phyloP scores from a whole-genome alignment of 1,140 invertebrate genomes.

The Heliconius himera region DNA sequence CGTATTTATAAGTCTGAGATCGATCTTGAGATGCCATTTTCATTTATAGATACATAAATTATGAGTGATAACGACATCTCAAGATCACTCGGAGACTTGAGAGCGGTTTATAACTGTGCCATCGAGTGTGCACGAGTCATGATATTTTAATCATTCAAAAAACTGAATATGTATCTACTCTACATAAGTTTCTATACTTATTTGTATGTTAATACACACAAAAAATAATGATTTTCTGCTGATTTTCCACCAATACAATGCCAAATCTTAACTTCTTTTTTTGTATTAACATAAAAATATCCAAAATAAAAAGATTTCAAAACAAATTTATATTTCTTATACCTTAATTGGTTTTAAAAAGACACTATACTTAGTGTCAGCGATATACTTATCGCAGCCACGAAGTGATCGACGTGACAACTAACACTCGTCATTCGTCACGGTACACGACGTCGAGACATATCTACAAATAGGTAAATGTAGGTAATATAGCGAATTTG shows the following conservation, averaged over 20 bases:
- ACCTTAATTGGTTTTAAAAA: conserved; percentile 15
- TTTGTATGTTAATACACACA: too few species aligned
- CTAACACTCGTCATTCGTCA: conserved; percentile 34
- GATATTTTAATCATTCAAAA: not conserved
- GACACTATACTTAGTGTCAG: too few species aligned
- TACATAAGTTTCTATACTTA: too few species aligned
- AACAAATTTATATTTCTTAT: not conserved
- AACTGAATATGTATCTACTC: not conserved
- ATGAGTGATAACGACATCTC: too few species aligned
- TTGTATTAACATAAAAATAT: not conserved
- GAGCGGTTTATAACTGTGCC: too few species aligned
- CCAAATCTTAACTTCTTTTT: not conserved
- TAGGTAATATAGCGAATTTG: not conserved
- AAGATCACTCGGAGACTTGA: too few species aligned
- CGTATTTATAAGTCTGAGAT: too few species aligned
- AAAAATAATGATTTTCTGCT: not conserved
- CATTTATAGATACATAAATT: too few species aligned
- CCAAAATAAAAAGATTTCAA: not conserved
- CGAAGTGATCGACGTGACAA: conserved; percentile 44
- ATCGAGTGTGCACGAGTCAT: not conserved
- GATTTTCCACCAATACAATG: not conserved
- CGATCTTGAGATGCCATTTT: too few species aligned
- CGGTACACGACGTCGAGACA: not conserved
- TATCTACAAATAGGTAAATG: not conserved
- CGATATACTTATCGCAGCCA: conserved; percentile 42